Conservation (phyloP, 2,797 vertebrate species). For the Coreius guichenoti region DNA sequence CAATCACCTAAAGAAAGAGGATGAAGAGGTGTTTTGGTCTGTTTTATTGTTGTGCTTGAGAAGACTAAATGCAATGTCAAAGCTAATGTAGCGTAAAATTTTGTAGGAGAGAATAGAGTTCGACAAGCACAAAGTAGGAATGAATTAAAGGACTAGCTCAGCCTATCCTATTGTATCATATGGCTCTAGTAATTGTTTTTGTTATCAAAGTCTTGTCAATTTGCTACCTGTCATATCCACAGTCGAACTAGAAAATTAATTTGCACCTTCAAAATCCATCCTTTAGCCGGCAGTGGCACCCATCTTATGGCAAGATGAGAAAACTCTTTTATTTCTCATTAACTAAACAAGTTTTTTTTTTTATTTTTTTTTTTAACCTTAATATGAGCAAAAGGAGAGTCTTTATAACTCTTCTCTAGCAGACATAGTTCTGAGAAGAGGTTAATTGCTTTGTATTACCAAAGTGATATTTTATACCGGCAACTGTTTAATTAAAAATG, state of each 20-base stretch:
- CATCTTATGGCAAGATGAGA: background rate
- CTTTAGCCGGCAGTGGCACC: background rate
- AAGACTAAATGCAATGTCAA: conserved; percentile 30
- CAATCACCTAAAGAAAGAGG: conserved; percentile 5
- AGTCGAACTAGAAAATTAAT: background rate
- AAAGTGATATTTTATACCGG: conserved; percentile 66
- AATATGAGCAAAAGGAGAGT: background rate
- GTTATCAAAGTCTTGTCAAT: conserved; percentile 27
- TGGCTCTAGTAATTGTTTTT: conserved; percentile 10
- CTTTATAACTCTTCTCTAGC: conserved; percentile 26
- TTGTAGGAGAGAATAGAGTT: conserved; percentile 8
- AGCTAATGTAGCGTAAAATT: conserved; percentile 11
- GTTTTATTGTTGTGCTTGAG: conserved; percentile 14
- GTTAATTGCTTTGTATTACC: conserved; percentile 43
- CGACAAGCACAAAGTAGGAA: conserved; percentile 7
- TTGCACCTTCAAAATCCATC: background rate
- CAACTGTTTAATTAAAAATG: conserved; percentile 71
- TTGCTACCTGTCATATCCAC: conserved; percentile 9
- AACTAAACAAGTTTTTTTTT: background rate
- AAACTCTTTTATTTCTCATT: background rate
- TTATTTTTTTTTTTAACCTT: background rate
- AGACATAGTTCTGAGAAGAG: background rate
- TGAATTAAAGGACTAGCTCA: conserved; percentile 2
- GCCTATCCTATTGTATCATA: background rate
- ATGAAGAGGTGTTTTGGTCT: background rate